Conservation (phyloP, 2,113 vertebrate species). For the Myanophis thanlyinensis region DNA sequence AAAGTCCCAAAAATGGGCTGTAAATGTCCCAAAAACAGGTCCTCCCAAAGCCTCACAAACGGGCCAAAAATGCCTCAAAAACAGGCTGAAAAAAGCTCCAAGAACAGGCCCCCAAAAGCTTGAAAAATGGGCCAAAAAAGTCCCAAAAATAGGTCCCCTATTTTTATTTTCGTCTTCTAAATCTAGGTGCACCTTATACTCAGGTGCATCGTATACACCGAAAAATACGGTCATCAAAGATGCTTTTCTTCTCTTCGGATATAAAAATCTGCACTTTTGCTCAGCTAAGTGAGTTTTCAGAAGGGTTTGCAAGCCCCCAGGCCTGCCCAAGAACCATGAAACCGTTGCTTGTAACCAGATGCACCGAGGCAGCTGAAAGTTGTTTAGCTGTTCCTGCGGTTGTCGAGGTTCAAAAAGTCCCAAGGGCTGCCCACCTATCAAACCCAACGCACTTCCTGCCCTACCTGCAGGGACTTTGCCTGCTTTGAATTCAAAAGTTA, state of each 20-base stretch:
- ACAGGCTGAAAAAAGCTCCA: no score
- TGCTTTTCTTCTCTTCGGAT: neutral
- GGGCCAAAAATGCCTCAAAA: no score
- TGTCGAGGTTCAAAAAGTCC: constrained; percentile 17
- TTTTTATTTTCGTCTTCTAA: no score
- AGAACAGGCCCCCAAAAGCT: no score
- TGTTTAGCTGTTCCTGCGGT: neutral
- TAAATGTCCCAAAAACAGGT: no score
- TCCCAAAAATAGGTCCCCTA: no score
- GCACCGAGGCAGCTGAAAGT: constrained; percentile 10
- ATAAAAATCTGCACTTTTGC: neutral
- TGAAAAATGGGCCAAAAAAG: no score
- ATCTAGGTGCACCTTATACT: no score
- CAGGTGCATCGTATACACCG: no score
- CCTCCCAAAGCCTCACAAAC: no score
- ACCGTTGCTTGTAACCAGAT: neutral
- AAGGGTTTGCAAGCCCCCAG: constrained; percentile 13
- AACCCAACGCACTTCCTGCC: constrained; percentile 44
- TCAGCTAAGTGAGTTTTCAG: neutral
- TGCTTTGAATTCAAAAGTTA: constrained; percentile 40
- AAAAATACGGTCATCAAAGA: no score
- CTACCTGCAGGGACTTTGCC: constrained; percentile 10
- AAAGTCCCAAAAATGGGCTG: no score
- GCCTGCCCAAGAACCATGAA: constrained; percentile 11
- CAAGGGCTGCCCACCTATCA: constrained; percentile 23